Evolutionary conservation across 2,888 invertebrate genomes (phyloP), one percentile per base, ranked within the genome.

Genomic region (Ichneumoninae sp.): DNA sequence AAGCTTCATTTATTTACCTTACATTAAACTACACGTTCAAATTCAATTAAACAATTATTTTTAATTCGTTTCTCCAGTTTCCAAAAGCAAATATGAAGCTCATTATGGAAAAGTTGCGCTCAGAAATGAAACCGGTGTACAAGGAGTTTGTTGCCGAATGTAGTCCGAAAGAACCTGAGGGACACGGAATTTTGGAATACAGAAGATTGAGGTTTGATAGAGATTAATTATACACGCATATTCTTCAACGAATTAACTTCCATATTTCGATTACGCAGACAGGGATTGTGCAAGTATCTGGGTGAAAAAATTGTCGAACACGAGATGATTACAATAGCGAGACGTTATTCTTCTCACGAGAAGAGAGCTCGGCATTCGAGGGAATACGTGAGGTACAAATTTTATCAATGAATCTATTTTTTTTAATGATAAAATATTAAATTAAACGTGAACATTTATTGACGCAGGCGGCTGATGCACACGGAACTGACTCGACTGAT

Each of bases 71-170:
- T 62, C 7, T 87, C 54, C 90, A 97, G 97, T 98, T 96, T 92
- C 96, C 96, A 0, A 96, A 96, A 94, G 95, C 97, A 1, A 96
- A 97, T 89, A 94, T 96, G 26, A 94, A 95, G 47, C 88, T 95
- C 16, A 97, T 97, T 85, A 96, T 97, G 96, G 95, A 95, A 60
- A 97, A 97, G 94, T 95, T 98, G 22, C 95, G 96, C 7, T 95
- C 96, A 82, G 95, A 94, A n/a, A 91, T 97, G 77, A 95, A 95
- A 76, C 95, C 96, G 0, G 95, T 96, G 44, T 97, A 97, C 90
- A 97, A 97, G 90, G 95, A 97, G 88, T 97, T 97, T 89, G 95
- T 97, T 7, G 95, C 96, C 0, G 95, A 96, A 91, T 97, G 97
- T 90, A 94, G 97, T 91, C 94, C 94, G 0, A 86, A 93, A 86